Conservation (phyloP, 2,797 vertebrate species). For the Phrynocephalus guinanensis region DNA sequence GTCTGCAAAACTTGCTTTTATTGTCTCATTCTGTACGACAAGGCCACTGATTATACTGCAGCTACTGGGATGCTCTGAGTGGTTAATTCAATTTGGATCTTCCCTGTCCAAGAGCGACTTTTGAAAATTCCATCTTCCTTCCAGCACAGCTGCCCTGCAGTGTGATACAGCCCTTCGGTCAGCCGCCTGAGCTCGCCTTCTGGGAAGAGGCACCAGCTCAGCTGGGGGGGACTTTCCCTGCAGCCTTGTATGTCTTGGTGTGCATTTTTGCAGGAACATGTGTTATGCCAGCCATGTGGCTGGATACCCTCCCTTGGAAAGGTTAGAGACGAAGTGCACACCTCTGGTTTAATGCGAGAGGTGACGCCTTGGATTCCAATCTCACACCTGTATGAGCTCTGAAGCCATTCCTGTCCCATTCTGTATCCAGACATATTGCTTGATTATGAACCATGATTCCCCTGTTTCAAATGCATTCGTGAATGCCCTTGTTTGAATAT, state of each 20-base stretch:
- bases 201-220: background rate
- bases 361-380: too few species aligned
- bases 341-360: background rate
- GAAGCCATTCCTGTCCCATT: too few species aligned
- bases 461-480: too few species aligned
- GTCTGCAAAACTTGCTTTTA: constrained; percentile 47
- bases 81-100: constrained; percentile 52
- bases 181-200: background rate
- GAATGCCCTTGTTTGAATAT: too few species aligned
- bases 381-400: too few species aligned
- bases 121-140: constrained; percentile 52
- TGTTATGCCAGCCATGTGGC: too few species aligned
- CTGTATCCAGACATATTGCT: too few species aligned
- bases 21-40: constrained; percentile 51
- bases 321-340: background rate
- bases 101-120: constrained; percentile 47
- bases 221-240: background rate
- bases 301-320: background rate
- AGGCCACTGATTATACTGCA: constrained; percentile 44
- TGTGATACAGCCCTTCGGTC: constrained; percentile 16
- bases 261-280: background rate
- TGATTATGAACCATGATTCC: too few species aligned
- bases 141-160: constrained; percentile 10
- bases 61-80: constrained; percentile 45
- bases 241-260: background rate